Evolutionary conservation across 2,797 vertebrate species (phyloP).

Genomic region (Eulemur rubriventer): DNA sequence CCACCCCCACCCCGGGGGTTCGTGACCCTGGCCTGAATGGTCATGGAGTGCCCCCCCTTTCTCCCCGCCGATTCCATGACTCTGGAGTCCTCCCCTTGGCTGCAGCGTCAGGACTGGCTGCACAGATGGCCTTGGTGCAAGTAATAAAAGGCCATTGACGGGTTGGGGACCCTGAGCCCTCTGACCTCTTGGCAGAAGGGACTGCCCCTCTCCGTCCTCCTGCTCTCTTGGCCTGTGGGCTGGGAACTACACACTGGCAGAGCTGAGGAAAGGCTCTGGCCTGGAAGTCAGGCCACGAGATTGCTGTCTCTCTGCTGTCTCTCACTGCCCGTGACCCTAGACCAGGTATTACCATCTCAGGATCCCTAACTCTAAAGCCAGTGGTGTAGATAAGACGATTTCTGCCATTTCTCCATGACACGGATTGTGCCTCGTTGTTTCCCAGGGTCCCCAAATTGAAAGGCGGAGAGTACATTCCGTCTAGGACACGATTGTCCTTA

Average conservation of each 20-base stretch:
- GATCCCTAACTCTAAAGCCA: background rate
- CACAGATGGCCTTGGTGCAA: background rate
- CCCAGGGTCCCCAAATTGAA: background rate
- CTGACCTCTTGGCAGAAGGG: background rate
- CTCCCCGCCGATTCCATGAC: background rate
- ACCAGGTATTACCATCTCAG: background rate
- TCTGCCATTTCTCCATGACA: background rate
- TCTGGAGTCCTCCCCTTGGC: background rate
- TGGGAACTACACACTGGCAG: too few species aligned
- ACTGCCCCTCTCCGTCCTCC: background rate
- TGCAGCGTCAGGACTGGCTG: background rate
- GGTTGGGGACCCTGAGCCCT: background rate
- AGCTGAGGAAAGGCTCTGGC: background rate
- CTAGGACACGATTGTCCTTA: background rate
- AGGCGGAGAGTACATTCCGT: background rate
- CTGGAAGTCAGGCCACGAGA: background rate
- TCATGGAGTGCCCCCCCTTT: rapidly evolving
- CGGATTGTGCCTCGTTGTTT: background rate
- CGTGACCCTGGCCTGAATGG: background rate
- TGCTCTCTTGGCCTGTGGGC: background rate
- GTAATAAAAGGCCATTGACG: background rate
- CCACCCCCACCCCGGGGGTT: too few species aligned
- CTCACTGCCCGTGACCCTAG: background rate
- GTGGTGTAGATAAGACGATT: background rate
- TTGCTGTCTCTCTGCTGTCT: background rate